phyloP scores from a whole-genome alignment of 2,113 vertebrate species.

The Cyrtonyx montezumae region DNA sequence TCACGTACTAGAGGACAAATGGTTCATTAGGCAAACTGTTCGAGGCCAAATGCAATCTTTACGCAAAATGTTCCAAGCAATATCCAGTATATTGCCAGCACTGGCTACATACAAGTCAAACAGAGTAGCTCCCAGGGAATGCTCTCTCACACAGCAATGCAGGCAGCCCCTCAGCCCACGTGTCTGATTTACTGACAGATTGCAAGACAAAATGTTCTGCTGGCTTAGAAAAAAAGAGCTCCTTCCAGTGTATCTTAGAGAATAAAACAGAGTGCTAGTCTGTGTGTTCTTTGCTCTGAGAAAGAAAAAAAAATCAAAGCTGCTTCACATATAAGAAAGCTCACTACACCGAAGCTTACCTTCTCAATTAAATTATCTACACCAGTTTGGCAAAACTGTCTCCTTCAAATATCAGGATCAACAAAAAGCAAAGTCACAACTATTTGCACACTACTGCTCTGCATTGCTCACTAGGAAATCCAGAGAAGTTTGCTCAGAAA shows the following conservation, averaged over 20 bases:
- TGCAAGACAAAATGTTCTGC: not conserved
- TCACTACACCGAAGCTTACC: constrained; percentile 19
- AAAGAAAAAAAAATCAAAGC: constrained; percentile 25
- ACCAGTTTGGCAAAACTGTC: not conserved
- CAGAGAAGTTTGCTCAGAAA: not conserved
- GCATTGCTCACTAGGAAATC: not conserved
- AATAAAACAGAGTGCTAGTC: constrained; percentile 6
- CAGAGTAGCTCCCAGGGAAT: not conserved
- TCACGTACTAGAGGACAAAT: constrained; percentile 47
- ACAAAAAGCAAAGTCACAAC: not conserved
- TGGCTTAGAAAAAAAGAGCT: constrained; percentile 28
- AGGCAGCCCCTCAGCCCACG: not conserved
- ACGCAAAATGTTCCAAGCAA: constrained; percentile 37
- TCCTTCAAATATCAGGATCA: not conserved
- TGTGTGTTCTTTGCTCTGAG: not conserved
- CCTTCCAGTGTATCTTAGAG: not conserved
- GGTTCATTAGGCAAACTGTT: constrained; percentile 47
- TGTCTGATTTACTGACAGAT: constrained; percentile 17
- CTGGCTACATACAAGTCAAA: constrained; percentile 46
- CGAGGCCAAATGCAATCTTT: constrained; percentile 16
- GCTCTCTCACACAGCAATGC: not conserved
- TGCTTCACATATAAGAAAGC: not conserved
- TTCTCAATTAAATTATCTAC: constrained; percentile 58
- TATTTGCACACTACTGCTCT: not conserved
- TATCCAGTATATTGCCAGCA: constrained; percentile 10